Conservation (phyloP, 2,888 invertebrate species). For the Sinodicranocentrus sp. region DNA sequence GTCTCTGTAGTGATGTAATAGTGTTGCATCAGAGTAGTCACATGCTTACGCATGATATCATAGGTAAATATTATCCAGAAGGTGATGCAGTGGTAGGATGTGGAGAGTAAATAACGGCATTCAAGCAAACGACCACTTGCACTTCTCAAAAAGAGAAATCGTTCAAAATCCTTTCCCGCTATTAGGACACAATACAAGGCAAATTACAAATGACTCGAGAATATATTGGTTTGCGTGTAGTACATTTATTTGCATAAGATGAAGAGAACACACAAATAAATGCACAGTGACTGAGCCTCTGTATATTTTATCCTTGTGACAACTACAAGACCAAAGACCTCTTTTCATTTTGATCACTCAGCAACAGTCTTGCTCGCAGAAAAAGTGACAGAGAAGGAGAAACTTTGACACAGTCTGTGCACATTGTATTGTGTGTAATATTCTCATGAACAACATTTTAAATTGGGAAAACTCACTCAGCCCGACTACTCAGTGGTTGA, state of each 20-base stretch:
- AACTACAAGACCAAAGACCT: slow-evolving; percentile 59
- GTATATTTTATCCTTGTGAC: slow-evolving; percentile 29
- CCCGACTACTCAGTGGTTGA: background rate
- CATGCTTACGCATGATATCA: no score
- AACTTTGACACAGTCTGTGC: background rate
- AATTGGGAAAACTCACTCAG: slow-evolving; percentile 36
- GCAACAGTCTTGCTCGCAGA: background rate
- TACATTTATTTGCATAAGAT: slow-evolving; percentile 24
- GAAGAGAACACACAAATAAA: background rate
- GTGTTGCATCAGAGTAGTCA: no score
- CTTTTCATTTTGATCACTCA: slow-evolving; percentile 41
- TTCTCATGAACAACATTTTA: slow-evolving; percentile 15
- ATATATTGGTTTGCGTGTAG: no score
- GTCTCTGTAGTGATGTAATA: no score
- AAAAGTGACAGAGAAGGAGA: background rate
- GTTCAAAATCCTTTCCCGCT: background rate
- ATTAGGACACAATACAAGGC: background rate
- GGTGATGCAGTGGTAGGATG: no score
- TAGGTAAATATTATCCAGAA: no score
- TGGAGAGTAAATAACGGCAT: no score
- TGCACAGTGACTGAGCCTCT: background rate
- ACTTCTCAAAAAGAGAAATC: background rate
- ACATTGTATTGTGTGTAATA: background rate
- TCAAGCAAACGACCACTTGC: no score
- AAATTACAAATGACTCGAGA: slow-evolving; percentile 5